Conservation (phyloP, 2,888 invertebrate species). For the Gordius sp. region DNA sequence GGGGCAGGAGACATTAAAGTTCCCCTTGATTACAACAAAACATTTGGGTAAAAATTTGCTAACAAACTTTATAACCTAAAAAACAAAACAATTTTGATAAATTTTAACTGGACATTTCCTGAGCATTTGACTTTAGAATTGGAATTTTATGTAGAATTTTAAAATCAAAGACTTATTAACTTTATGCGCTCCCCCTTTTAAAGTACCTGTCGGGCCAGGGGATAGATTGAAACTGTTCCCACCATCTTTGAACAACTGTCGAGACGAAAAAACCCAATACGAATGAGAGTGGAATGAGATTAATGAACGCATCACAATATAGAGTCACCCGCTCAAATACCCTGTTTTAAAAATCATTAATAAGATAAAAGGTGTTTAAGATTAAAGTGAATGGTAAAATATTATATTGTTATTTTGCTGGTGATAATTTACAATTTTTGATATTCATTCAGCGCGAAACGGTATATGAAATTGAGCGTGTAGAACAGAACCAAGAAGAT, state of each 20-base stretch:
- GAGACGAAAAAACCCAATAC: slow-evolving; percentile 77
- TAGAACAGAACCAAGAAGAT: slow-evolving; percentile 53
- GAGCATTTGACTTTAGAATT: too few relatives aligned
- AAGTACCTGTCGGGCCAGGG: slow-evolving; percentile 52
- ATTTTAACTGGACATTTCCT: too few relatives aligned
- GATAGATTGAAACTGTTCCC: slow-evolving; percentile 57
- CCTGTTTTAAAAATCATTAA: slow-evolving; percentile 31
- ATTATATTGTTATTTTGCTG: slow-evolving; percentile 17
- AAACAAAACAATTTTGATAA: too few relatives aligned
- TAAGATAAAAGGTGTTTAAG: not conserved
- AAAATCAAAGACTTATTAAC: too few relatives aligned
- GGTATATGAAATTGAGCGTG: slow-evolving; percentile 47
- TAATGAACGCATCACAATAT: slow-evolving; percentile 59
- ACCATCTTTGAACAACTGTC: slow-evolving; percentile 71
- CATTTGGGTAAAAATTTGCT: too few relatives aligned
- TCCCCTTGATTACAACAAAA: too few relatives aligned
- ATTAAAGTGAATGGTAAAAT: not conserved
- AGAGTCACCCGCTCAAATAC: slow-evolving; percentile 51
- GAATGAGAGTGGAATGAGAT: slow-evolving; percentile 64
- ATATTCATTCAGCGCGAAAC: slow-evolving; percentile 39
- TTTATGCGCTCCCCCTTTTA: too few relatives aligned
- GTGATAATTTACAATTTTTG: slow-evolving; percentile 40
- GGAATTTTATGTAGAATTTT: too few relatives aligned
- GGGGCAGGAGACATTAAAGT: too few relatives aligned
- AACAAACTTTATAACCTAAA: too few relatives aligned